A percentile compares a stretch with the other conserved stretches of the same genome.
Evolutionary conservation across 2,888 invertebrate genomes (phyloP).

Genomic region (Erebia epiphron): DNA sequence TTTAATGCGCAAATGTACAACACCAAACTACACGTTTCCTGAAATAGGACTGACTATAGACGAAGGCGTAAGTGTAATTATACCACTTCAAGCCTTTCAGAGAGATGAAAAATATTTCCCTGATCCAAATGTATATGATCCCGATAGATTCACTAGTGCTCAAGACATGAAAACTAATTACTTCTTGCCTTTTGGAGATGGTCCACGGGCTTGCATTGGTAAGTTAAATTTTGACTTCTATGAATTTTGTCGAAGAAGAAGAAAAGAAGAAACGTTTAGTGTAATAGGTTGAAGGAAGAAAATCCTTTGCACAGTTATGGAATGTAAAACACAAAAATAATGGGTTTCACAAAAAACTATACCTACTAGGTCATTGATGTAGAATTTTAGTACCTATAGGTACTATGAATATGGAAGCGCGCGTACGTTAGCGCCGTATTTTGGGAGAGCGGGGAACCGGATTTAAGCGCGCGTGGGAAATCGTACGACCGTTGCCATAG

Average conservation of each 20-base stretch:
- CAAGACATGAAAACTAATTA: slow-evolving; percentile 57
- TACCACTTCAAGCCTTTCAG: slow-evolving; percentile 70
- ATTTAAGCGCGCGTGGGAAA: too few relatives aligned
- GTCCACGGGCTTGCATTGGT: slow-evolving; percentile 73
- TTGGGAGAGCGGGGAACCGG: too few relatives aligned
- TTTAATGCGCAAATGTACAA: slow-evolving; percentile 63
- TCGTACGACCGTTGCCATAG: too few relatives aligned
- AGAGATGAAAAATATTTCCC: slow-evolving; percentile 68
- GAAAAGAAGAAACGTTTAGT: too few relatives aligned
- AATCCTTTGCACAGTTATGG: too few relatives aligned
- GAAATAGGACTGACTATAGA: slow-evolving; percentile 65
- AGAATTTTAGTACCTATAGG: too few relatives aligned
- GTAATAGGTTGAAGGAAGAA: too few relatives aligned
- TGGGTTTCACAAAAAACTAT: too few relatives aligned
- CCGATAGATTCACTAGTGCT: slow-evolving; percentile 64
- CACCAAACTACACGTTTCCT: slow-evolving; percentile 67
- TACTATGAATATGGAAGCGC: too few relatives aligned
- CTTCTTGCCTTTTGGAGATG: slow-evolving; percentile 72
- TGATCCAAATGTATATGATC: slow-evolving; percentile 63
- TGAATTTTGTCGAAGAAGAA: neutral
- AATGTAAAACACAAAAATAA: too few relatives aligned
- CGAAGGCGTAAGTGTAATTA: slow-evolving; percentile 59
- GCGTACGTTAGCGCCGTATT: too few relatives aligned
- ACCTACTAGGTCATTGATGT: too few relatives aligned
- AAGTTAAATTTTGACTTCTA: slow-evolving; percentile 41